A percentile compares a stretch with the other conserved stretches of the same genome.
Evolutionary conservation across 2,797 vertebrate species (phyloP).

Genomic region (Pelodytes ibericus): DNA sequence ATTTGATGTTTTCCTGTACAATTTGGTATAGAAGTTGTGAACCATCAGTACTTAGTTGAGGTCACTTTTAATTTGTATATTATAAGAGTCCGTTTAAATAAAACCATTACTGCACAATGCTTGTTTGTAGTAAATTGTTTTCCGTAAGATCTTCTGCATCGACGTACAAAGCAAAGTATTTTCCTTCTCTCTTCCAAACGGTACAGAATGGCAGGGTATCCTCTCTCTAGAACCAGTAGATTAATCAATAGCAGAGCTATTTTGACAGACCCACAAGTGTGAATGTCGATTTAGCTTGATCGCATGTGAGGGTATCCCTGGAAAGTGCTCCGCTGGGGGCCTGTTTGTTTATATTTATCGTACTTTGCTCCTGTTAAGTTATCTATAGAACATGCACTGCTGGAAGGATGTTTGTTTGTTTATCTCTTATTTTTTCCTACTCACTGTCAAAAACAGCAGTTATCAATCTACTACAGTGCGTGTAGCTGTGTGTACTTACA

Average conservation of each 20-base stretch:
- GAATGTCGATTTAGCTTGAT: neutral
- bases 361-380: neutral
- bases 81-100: too few species aligned
- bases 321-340: neutral
- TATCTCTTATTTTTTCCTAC: neutral
- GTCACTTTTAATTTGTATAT: too few species aligned
- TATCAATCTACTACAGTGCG: neutral
- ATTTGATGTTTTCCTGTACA: too few species aligned
- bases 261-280: neutral
- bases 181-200: neutral
- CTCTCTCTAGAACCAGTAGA: neutral
- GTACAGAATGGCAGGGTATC: neutral
- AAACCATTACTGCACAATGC: too few species aligned
- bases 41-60: too few species aligned
- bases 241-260: neutral
- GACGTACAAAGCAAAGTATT: neutral
- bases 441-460: neutral
- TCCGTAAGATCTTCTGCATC: too few species aligned
- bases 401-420: neutral
- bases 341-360: neutral
- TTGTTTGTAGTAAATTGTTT: too few species aligned
- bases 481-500: too few species aligned
- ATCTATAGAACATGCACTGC: neutral
- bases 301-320: neutral
- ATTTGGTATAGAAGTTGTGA: too few species aligned